Conservation (phyloP, 2,113 vertebrate genomes). For the Oostethus manadensis region DNA sequence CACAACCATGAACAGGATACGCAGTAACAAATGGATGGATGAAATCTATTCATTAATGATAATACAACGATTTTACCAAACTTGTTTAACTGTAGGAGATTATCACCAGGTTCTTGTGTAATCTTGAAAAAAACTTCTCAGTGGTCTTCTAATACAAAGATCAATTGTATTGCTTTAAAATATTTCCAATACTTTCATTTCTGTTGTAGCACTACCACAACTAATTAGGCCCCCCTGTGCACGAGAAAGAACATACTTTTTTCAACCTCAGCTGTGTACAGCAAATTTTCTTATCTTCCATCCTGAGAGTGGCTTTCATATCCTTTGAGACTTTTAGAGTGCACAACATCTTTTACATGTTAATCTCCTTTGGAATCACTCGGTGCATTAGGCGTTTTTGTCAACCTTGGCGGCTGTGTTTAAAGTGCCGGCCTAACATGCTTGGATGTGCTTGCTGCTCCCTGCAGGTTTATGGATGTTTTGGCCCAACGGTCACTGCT, state of each 20-base stretch:
- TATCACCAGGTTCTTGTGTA: too few relatives aligned
- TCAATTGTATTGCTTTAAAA: background rate
- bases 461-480: conserved; percentile 56
- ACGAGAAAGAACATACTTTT: background rate
- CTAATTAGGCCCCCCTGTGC: background rate
- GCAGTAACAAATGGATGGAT: too few relatives aligned
- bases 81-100: too few relatives aligned
- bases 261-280: background rate
- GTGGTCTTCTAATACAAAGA: background rate
- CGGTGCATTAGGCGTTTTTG: conserved; percentile 27
- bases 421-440: conserved; percentile 40
- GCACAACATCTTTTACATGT: conserved; percentile 20
- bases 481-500: conserved; percentile 50
- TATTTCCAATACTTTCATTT: background rate
- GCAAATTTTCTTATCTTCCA: conserved; percentile 2
- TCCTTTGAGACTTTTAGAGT: conserved; percentile 23
- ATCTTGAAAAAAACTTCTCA: too few relatives aligned
- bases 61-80: too few relatives aligned
- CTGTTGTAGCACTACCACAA: background rate
- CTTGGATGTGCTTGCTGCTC: conserved; percentile 38
- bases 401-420: conserved; percentile 23
- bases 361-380: conserved; percentile 36
- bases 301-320: conserved; percentile 11
- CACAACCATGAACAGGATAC: too few relatives aligned
- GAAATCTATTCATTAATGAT: too few relatives aligned